Evolutionary conservation across 2,113 vertebrate genomes (phyloP), one percentile per base, ranked within the genome.

Genomic region (Edolisoma coerulescens): DNA sequence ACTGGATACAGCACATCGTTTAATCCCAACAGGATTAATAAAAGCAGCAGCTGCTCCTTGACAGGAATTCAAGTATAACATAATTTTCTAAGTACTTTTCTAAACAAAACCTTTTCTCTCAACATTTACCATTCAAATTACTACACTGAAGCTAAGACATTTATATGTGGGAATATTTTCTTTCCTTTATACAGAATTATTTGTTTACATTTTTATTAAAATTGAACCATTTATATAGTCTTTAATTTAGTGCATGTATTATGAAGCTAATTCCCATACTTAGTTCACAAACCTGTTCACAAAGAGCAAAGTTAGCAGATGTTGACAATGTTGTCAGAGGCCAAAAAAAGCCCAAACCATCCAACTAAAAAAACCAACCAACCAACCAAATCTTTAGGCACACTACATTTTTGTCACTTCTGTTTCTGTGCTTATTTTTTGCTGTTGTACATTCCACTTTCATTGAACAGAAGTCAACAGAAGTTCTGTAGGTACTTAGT

Each of bases 1-100:
- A 8, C 2, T 26, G 28, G 22, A 16, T 42, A 45, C 22, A 45
- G 18, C 0, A 1, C 1, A 4, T 30, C 17, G 4, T 15, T 79
- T 50, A 23, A 83, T 59, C 52, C 61, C 42, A 83, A 14, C 6
- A 13, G 21, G 27, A 56, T 41, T 35, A 13, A 47, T 24, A 87
- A 76, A 37, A 80, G 35, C 45, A 87, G 37, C 47, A 54, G 30
- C 37, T 81, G 26, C 41, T 60, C 69, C 45, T 59, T 56, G 16
- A 63, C 28, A 7, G 7, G 18, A 71, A 32, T 65, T 77, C 17
- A 56, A 59, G 28, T 21, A 7, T 10, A 37, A 26, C 27, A 37
- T 6, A 3, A 45, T 82, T 82, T 78, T 27, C 11, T 7, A 49
- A 79, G 12, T 33, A 24, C 26, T 49, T 71, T 56, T 63, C 61